These are phyloP conservation scores for Liodrosophila aerea DNA, from an alignment of 2,888 invertebrate genomes.

Conservation along the genomic window DNA sequence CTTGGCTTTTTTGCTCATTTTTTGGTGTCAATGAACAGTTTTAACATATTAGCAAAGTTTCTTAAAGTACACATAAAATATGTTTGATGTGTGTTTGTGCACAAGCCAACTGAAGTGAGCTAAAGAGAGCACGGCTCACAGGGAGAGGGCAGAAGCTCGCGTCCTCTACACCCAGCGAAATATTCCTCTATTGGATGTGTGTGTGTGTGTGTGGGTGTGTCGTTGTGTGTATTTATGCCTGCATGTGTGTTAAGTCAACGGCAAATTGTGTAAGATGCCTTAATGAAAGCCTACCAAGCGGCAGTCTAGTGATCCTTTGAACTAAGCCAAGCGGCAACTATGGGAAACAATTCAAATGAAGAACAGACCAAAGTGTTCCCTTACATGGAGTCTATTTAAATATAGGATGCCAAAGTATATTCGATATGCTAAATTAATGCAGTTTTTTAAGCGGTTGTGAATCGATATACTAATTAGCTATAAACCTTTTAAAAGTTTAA, in stretches of 20 bases:
- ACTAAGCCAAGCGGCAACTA: not conserved
- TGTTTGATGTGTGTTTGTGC: conserved; percentile 66
- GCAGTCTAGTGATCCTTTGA: conserved; percentile 22
- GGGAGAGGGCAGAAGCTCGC: not conserved
- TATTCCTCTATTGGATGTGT: conserved; percentile 7
- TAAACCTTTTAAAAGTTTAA: too few species aligned
- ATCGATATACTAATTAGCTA: too few species aligned
- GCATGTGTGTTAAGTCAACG: conserved; percentile 44
- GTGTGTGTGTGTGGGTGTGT: conserved; percentile 1
- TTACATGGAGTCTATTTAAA: too few species aligned
- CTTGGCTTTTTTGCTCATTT: conserved; percentile 64
- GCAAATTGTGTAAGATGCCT: conserved; percentile 51
- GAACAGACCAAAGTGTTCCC: not conserved
- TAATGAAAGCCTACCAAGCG: conserved; percentile 33
- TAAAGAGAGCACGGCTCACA: not conserved
- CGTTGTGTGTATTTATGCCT: too few species aligned
- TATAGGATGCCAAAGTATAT: too few species aligned
- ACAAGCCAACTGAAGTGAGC: conserved; percentile 13
- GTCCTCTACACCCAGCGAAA: not conserved
- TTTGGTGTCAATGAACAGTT: conserved; percentile 78
- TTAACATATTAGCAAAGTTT: conserved; percentile 79
- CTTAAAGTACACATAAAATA: conserved; percentile 75
- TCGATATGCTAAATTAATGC: too few species aligned
- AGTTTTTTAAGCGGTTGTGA: too few species aligned
- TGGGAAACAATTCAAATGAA: not conserved